Evolutionary conservation across 2,797 vertebrate species (phyloP).

Genomic region (Huso huso): DNA sequence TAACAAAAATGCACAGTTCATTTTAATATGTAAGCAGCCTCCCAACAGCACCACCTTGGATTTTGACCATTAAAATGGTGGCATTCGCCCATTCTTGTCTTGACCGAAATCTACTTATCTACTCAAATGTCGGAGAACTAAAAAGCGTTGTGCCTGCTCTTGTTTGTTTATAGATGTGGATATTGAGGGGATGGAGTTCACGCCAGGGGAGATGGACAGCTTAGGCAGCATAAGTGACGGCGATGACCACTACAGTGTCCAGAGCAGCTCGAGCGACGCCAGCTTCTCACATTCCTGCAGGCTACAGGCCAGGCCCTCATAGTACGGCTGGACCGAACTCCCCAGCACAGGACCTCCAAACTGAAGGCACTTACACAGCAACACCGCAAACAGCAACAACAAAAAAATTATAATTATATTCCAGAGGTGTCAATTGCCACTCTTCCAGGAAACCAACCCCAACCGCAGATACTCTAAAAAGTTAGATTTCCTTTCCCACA

Average conservation of each 20-base stretch:
- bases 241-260: slow-evolving; percentile 88
- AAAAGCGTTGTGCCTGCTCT: too few species aligned
- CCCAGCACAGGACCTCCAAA: slow-evolving; percentile 44
- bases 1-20: too few species aligned
- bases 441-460: slow-evolving; percentile 43
- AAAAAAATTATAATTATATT: slow-evolving; percentile 29
- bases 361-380: slow-evolving; percentile 48
- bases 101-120: too few species aligned
- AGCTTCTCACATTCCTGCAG: slow-evolving; percentile 86
- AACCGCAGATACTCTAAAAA: slow-evolving; percentile 34
- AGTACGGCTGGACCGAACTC: slow-evolving; percentile 38
- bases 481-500: slow-evolving; percentile 48
- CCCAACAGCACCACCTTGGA: too few species aligned
- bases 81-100: too few species aligned
- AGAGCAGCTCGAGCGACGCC: slow-evolving; percentile 77
- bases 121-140: too few species aligned
- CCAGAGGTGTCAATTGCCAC: slow-evolving; percentile 48
- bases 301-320: slow-evolving; percentile 82
- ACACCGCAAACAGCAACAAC: slow-evolving; percentile 29
- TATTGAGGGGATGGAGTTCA: slow-evolving; percentile 91
- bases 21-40: too few species aligned
- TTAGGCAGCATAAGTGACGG: slow-evolving; percentile 76
- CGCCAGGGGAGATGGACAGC: slow-evolving; percentile 85
- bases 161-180: slow-evolving; percentile 70
- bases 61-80: too few species aligned